Conservation (phyloP, 2,888 invertebrate species). For the Apotomis turbidana region DNA sequence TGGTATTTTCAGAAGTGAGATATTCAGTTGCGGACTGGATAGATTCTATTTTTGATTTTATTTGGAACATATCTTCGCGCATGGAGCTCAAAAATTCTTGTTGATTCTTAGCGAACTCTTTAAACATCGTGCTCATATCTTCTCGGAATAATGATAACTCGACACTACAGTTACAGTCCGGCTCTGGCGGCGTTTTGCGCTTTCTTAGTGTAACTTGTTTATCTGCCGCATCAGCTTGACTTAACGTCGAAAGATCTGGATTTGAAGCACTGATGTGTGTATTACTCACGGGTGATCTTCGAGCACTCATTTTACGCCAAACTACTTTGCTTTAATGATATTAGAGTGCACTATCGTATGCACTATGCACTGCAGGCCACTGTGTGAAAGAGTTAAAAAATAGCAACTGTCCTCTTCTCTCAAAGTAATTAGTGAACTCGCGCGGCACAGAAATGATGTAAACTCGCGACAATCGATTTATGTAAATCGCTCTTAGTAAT, state of each 20-base stretch:
- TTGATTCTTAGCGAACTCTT: background rate
- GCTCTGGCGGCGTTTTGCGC: background rate
- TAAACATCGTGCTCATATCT: conserved; percentile 5
- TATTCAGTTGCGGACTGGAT: conserved; percentile 12
- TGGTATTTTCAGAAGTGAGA: background rate
- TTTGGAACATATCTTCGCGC: conserved; percentile 4
- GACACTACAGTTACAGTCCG: conserved; percentile 9
- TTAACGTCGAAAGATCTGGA: background rate
- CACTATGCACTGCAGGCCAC: background rate
- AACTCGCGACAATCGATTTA: background rate
- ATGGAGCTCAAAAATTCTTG: background rate
- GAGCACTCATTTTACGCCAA: background rate
- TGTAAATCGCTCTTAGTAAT: background rate
- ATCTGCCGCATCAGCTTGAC: background rate
- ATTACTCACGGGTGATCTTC: background rate
- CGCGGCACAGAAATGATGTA: background rate
- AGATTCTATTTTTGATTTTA: conserved; percentile 4
- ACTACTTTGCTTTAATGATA: background rate
- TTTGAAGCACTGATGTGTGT: background rate
- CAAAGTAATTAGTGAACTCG: conserved; percentile 6
- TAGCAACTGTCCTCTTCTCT: conserved; percentile 13
- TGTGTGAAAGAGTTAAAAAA: conserved; percentile 9
- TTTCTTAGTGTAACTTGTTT: background rate
- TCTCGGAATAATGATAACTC: conserved; percentile 8
- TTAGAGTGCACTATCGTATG: background rate